These are phyloP conservation scores for Platysternon megacephalum DNA, from an alignment of 2,113 vertebrate genomes.

Conservation along the genomic window DNA sequence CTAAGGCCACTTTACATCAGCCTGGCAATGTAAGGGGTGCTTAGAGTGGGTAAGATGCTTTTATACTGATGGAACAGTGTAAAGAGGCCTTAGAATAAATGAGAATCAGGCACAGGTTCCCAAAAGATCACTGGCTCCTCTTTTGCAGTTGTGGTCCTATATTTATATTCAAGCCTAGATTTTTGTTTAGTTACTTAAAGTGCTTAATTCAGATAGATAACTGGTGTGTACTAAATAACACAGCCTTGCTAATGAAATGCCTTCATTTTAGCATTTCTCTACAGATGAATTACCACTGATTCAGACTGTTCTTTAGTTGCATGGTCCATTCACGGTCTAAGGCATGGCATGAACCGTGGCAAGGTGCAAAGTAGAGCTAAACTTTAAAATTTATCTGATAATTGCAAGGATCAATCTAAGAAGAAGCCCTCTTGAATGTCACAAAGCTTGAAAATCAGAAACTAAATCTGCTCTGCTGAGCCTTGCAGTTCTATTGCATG, in stretches of 20 bases:
- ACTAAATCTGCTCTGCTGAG: slow-evolving; percentile 67
- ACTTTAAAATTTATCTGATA: background rate
- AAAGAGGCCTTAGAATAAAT: background rate
- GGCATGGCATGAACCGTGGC: background rate
- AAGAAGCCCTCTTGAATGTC: background rate
- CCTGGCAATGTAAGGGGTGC: background rate
- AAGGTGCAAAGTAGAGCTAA: background rate
- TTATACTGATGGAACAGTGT: background rate
- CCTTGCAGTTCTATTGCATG: slow-evolving; percentile 88
- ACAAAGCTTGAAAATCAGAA: background rate
- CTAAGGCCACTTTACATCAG: background rate
- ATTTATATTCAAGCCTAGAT: background rate
- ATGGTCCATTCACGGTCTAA: background rate
- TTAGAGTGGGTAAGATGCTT: background rate
- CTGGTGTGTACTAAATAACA: background rate
- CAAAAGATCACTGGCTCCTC: too few relatives aligned
- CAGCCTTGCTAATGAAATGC: background rate
- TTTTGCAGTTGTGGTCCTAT: background rate
- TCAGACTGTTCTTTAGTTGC: background rate
- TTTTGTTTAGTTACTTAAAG: background rate
- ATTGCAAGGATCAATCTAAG: background rate
- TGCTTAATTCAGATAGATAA: background rate
- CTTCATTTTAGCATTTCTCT: background rate
- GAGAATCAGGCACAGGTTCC: background rate
- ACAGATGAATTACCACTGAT: background rate